A percentile compares a stretch with the other conserved stretches of the same genome.
Evolutionary conservation across 2,888 invertebrate species (phyloP).

Genomic region (Paralinhomoeus sp.): DNA sequence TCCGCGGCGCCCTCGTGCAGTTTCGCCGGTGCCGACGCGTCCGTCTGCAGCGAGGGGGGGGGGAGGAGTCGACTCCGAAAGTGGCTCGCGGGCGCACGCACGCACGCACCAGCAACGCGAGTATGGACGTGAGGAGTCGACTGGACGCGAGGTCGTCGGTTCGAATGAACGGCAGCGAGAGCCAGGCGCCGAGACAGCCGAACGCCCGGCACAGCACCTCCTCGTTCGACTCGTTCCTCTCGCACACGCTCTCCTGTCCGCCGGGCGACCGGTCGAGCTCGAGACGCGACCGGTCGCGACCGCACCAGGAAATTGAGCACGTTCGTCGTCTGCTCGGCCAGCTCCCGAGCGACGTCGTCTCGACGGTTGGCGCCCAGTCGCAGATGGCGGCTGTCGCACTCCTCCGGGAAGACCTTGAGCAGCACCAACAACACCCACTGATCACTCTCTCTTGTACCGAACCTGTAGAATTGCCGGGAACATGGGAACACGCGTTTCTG

Average conservation of each 20-base stretch:
- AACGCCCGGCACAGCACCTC: conserved; percentile 36
- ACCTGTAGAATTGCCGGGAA: conserved; percentile 15
- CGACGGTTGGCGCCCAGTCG: conserved; percentile 68
- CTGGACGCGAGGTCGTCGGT: conserved; percentile 42
- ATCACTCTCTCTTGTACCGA: conserved; percentile 27
- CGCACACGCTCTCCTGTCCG: not conserved
- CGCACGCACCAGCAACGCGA: conserved; percentile 34
- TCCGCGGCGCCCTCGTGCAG: conserved; percentile 75
- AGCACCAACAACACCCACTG: conserved; percentile 69
- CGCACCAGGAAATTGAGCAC: conserved; percentile 51
- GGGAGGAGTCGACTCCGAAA: too few species aligned
- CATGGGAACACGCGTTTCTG: too few species aligned
- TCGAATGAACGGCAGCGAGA: conserved; percentile 55
- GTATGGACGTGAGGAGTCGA: conserved; percentile 25
- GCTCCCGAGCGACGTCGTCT: conserved; percentile 54
- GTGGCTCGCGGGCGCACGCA: not conserved
- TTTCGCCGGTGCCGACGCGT: conserved; percentile 22
- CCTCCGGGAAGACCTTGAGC: conserved; percentile 78
- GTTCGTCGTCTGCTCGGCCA: conserved; percentile 48
- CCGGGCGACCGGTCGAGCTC: too few species aligned
- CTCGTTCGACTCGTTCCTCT: not conserved
- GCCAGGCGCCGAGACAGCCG: conserved; percentile 73
- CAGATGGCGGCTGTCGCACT: conserved; percentile 38
- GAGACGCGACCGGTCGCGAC: too few species aligned
- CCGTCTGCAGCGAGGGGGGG: conserved; percentile 15